A percentile compares a stretch with the other conserved stretches of the same genome.
These are phyloP conservation scores for Chloropsis hardwickii DNA, from an alignment of 2,113 vertebrate species.

Conservation along the genomic window DNA sequence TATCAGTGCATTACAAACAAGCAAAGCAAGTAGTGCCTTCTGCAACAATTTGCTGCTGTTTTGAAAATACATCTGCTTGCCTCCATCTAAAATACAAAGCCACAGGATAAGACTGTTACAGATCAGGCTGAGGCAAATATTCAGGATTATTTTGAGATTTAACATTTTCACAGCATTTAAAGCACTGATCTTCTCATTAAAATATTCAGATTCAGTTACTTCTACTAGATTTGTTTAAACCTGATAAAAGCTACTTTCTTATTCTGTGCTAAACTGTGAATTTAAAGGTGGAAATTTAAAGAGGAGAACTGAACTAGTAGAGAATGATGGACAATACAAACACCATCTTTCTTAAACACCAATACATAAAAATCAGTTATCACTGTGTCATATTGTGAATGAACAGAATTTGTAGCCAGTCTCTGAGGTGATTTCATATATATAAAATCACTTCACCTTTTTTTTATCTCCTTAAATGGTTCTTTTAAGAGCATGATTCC, in stretches of 20 bases:
- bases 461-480: conserved; percentile 29
- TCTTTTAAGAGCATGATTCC: conserved; percentile 60
- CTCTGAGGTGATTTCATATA: conserved; percentile 9
- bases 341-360: conserved; percentile 1
- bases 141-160: neutral
- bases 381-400: conserved; percentile 30
- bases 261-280: neutral
- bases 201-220: neutral
- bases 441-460: conserved; percentile 58
- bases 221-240: neutral
- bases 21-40: neutral
- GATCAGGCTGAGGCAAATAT: neutral
- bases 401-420: conserved; percentile 46
- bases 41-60: conserved; percentile 21
- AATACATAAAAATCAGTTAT: conserved; percentile 48
- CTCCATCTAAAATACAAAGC: neutral
- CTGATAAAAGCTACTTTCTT: neutral
- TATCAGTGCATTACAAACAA: neutral
- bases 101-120: neutral
- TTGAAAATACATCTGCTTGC: neutral
- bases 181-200: neutral
- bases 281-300: neutral
- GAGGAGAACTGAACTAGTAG: neutral
- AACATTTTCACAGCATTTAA: neutral
- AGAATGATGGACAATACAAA: neutral